phyloP scores from a whole-genome alignment of 2,888 invertebrate genomes.

The Ophioninae sp. region DNA sequence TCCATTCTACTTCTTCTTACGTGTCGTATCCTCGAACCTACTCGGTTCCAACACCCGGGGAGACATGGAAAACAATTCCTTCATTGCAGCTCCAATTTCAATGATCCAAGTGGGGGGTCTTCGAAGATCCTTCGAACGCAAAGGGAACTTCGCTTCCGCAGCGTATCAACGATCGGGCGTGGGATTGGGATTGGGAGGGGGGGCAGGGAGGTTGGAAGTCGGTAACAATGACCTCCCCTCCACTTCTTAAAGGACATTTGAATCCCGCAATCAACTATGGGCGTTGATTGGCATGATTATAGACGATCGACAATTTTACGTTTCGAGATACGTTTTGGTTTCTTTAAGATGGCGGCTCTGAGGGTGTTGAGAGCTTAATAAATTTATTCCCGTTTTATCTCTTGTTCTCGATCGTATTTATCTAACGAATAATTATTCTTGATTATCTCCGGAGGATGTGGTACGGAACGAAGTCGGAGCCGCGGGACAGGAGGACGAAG shows the following conservation, averaged over 20 bases:
- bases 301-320: slow-evolving; percentile 21
- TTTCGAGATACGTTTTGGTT: slow-evolving; percentile 14
- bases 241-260: slow-evolving; percentile 10
- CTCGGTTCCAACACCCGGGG: slow-evolving; percentile 18
- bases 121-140: too few species aligned
- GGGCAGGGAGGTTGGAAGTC: too few species aligned
- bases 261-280: background rate
- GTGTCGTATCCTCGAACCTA: slow-evolving; percentile 14
- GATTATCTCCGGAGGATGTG: slow-evolving; percentile 73
- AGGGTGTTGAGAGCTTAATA: slow-evolving; percentile 54
- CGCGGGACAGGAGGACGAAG: slow-evolving; percentile 49
- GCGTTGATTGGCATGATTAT: slow-evolving; percentile 42
- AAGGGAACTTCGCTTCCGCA: too few species aligned
- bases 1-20: slow-evolving; percentile 14
- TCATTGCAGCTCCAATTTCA: slow-evolving; percentile 54
- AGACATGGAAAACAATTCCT: slow-evolving; percentile 57
- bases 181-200: too few species aligned
- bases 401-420: slow-evolving; percentile 76
- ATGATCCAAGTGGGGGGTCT: too few species aligned
- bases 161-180: too few species aligned
- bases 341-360: slow-evolving; percentile 11
- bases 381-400: slow-evolving; percentile 69
- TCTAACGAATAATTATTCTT: slow-evolving; percentile 80
- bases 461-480: slow-evolving; percentile 6
- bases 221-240: too few species aligned